Evolutionary conservation across 2,888 invertebrate species (phyloP), one percentile per base, ranked within the genome.

Genomic region (Drosophila austrosaltans): DNA sequence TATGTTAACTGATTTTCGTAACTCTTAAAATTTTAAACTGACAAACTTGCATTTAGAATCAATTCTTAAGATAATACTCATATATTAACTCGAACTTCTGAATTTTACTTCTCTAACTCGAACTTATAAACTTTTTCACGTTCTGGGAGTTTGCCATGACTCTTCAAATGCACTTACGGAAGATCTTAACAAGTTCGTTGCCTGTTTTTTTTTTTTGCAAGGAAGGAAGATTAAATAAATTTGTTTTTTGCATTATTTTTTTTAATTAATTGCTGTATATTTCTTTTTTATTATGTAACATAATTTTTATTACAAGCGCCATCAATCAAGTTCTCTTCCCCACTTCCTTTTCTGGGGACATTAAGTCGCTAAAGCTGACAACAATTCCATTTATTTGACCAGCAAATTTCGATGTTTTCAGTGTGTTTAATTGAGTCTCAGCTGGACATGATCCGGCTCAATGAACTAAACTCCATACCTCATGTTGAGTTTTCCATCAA

Each of bases 381-480:
- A 60, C 58, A 57, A 42, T 64, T 64, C 54, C 68, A 67, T 64
- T 71, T 71, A 70, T 60, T 25, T 81, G 75, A 78, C 76, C 82
- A 48, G 39, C 40, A 8, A 36, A 36, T 8, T 2, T 10, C 36
- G 2, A 36, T 67, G 64, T 69, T 75, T 75, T 82, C 59, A 81
- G 68, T 54, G 48, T 66, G 56, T 63, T 73, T 72, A 73, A 73
- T 73, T 73, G 72, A 66, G 59, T 56, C 66, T 36, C 67, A 72
- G 65, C 65, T 64, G 63, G 70, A 60, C 72, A 70, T 82, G 76
- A 82, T 80, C 78, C 80, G 82, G 81, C 81, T 85, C 82, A 80
- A 77, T 61, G 82, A 84, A 84, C 82, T 78, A 72, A 73, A 42
- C 65, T 40, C 28, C 8, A 61, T 36, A 62, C 30, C 36, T 36